Evolutionary conservation across 2,888 invertebrate genomes (phyloP).

Genomic region (Erynnis tages): DNA sequence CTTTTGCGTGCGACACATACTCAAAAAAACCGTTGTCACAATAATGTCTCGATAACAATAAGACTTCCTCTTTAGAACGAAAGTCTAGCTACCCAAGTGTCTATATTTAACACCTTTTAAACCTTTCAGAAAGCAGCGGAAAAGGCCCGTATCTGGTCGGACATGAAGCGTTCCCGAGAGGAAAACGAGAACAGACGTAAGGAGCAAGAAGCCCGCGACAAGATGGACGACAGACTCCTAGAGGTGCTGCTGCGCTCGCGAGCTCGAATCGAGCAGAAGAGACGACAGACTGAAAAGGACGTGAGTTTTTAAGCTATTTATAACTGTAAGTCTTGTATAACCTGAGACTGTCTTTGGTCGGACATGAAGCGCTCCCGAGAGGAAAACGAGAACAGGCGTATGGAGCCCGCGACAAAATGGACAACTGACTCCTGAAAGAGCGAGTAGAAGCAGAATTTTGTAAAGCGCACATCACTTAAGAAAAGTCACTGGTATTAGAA

Average conservation of each 20-base stretch:
- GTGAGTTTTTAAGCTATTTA: slow-evolving; percentile 35
- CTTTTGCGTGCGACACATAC: too few relatives aligned
- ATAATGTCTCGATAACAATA: too few relatives aligned
- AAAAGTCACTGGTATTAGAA: too few relatives aligned
- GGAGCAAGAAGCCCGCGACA: slow-evolving; percentile 49
- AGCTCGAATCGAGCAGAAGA: slow-evolving; percentile 43
- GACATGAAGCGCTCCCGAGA: slow-evolving; percentile 52
- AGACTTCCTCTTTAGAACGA: too few relatives aligned
- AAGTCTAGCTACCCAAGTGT: too few relatives aligned
- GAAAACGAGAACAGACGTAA: slow-evolving; percentile 41
- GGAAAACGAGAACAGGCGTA: slow-evolving; percentile 42
- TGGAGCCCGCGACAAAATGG: slow-evolving; percentile 54
- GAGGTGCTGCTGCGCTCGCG: slow-evolving; percentile 50
- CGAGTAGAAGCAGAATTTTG: too few relatives aligned
- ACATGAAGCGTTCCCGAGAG: slow-evolving; percentile 50
- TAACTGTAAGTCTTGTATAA: too few relatives aligned
- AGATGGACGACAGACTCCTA: slow-evolving; percentile 58
- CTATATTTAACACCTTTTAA: too few relatives aligned
- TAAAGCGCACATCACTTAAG: too few relatives aligned
- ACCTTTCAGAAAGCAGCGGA: slow-evolving; percentile 57
- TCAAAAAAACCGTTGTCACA: too few relatives aligned
- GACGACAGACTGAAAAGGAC: slow-evolving; percentile 53
- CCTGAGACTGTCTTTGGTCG: slow-evolving; percentile 51
- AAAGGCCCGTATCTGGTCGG: slow-evolving; percentile 55
- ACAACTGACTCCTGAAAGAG: slow-evolving; percentile 56